Evolutionary conservation across 2,797 vertebrate species (phyloP).

Genomic region (Schizopygopsis malacanthus): DNA sequence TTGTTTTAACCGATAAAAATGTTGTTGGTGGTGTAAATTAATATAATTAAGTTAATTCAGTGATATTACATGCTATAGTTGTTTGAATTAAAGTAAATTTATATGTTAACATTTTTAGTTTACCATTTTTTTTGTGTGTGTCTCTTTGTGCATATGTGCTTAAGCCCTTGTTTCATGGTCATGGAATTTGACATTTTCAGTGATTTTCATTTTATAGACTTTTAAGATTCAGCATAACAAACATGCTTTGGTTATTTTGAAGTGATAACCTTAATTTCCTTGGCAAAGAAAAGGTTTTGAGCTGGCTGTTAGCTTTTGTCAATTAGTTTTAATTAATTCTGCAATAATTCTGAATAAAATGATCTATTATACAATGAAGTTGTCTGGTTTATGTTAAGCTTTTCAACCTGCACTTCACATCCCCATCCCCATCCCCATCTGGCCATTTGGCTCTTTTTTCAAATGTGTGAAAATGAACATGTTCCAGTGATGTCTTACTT

Average conservation of each 20-base stretch:
- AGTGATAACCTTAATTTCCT: constrained; percentile 5
- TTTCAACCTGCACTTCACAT: not conserved
- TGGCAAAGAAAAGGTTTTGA: not conserved
- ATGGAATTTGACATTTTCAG: not conserved
- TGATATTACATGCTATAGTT: not conserved
- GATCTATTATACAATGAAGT: constrained; percentile 12
- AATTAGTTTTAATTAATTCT: not conserved
- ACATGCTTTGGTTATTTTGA: not conserved
- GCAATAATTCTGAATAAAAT: not conserved
- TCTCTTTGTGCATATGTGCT: not conserved
- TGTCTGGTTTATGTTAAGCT: not conserved
- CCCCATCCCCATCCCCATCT: constrained; percentile 23
- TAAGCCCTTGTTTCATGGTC: constrained; percentile 1
- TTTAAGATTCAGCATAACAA: not conserved
- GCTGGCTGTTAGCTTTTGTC: not conserved
- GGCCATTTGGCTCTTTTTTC: not conserved
- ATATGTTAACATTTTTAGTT: not conserved
- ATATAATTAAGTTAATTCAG: not conserved
- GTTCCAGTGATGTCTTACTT: constrained; percentile 37
- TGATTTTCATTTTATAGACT: too few species aligned
- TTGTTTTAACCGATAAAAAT: not conserved
- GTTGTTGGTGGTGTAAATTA: not conserved
- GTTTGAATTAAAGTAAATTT: not conserved
- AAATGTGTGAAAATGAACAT: constrained; percentile 39
- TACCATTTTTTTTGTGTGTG: not conserved